Percentiles rank a stretch among this genome's conserved stretches.
These are phyloP conservation scores for Chromis chromis DNA, from an alignment of 2,797 vertebrate genomes.

Conservation along the genomic window DNA sequence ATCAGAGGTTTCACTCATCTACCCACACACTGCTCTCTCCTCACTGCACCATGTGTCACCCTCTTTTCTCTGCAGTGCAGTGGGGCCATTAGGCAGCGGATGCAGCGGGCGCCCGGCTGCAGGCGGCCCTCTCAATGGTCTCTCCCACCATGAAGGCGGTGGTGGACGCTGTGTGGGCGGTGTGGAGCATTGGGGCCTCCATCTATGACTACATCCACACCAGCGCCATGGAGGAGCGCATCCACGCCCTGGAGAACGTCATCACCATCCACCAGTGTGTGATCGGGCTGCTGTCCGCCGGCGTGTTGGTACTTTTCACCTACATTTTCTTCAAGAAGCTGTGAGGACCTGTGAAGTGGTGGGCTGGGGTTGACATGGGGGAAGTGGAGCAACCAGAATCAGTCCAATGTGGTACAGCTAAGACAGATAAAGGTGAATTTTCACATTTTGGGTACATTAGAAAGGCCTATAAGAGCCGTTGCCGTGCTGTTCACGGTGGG, in stretches of 20 bases:
- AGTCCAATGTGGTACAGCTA: neutral
- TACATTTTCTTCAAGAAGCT: slow-evolving; percentile 85
- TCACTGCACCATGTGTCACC: slow-evolving; percentile 33
- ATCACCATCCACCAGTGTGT: slow-evolving; percentile 83
- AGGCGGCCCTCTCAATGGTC: slow-evolving; percentile 74
- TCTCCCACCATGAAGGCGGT: slow-evolving; percentile 85
- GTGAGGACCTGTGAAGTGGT: slow-evolving; percentile 40
- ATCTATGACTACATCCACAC: slow-evolving; percentile 87
- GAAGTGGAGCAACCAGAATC: slow-evolving; percentile 5
- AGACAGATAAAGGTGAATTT: neutral
- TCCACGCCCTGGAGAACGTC: slow-evolving; percentile 83
- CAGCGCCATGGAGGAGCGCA: slow-evolving; percentile 86
- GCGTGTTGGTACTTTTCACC: slow-evolving; percentile 79
- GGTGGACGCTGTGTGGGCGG: slow-evolving; percentile 84
- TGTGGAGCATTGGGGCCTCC: slow-evolving; percentile 85
- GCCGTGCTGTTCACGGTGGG: no score
- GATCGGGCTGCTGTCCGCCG: slow-evolving; percentile 81
- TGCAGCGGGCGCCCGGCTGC: slow-evolving; percentile 51
- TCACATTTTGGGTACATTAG: neutral
- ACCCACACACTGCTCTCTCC: slow-evolving; percentile 27
- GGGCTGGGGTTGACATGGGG: slow-evolving; percentile 13
- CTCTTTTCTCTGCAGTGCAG: slow-evolving; percentile 39
- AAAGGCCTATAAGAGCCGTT: neutral
- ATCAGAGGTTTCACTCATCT: neutral
- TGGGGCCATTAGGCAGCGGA: slow-evolving; percentile 38